A percentile compares a stretch with the other conserved stretches of the same genome.
Evolutionary conservation across 2,888 invertebrate genomes (phyloP).

Genomic region (Odontomyia ornata): DNA sequence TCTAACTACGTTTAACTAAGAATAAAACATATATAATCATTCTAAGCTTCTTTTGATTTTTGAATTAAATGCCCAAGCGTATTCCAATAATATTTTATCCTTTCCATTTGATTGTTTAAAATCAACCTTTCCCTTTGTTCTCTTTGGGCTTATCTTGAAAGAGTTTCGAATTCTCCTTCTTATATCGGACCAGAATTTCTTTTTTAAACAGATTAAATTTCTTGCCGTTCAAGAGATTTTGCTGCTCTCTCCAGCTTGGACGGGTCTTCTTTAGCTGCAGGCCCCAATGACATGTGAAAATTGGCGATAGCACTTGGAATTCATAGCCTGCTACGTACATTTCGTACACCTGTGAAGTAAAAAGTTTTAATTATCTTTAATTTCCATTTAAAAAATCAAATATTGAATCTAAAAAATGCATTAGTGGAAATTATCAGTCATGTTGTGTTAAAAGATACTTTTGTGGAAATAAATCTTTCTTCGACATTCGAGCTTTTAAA

Average conservation of each 20-base stretch:
- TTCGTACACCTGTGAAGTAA: constrained; percentile 80
- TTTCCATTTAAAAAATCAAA: constrained; percentile 10
- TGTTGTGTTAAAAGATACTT: too few relatives aligned
- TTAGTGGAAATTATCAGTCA: too few relatives aligned
- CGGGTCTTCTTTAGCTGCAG: constrained; percentile 80
- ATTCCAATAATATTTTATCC: too few relatives aligned
- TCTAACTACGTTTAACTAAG: too few relatives aligned
- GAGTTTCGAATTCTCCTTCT: constrained; percentile 71
- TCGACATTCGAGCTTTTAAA: too few relatives aligned
- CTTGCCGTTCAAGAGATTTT: constrained; percentile 83
- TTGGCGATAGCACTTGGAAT: constrained; percentile 86
- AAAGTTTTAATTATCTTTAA: constrained; percentile 18
- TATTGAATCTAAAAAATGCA: too few relatives aligned
- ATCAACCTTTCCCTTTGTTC: too few relatives aligned
- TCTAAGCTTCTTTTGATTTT: too few relatives aligned
- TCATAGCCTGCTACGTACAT: constrained; percentile 90
- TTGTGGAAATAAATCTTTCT: too few relatives aligned
- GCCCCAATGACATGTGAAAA: constrained; percentile 92
- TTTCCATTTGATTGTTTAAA: too few relatives aligned
- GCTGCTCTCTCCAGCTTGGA: constrained; percentile 86
- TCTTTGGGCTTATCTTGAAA: constrained; percentile 10
- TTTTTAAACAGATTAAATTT: constrained; percentile 84
- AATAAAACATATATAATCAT: too few relatives aligned
- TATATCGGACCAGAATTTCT: constrained; percentile 81
- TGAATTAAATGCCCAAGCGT: too few relatives aligned